Evolutionary conservation across 2,888 invertebrate species (phyloP), one percentile per base, ranked within the genome.

Genomic region (Oxyscelio sp.): DNA sequence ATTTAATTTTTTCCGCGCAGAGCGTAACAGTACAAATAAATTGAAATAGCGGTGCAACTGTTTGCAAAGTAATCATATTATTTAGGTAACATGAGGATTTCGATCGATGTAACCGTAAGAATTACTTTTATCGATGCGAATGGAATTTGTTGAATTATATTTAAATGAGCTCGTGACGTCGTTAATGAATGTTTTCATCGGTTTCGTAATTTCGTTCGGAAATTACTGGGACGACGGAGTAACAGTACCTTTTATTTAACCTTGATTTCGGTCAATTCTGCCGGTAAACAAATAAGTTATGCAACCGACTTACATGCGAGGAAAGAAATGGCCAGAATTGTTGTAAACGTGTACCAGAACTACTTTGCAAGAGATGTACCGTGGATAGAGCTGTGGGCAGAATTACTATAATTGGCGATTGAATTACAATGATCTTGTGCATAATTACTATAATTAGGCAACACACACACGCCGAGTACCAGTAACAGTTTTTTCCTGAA

Each of bases 21-120:
- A n/a, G 27, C 34, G 40, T 80, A 80, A 80, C 80, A 73, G 80
- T 80, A 80, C 61, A 59, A 80, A 80, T 34, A 74, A 61, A 80
- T 80, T 74, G 80, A 73, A 34, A n/a, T 73, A 65, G 65, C 79
- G 73, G 50, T 73, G 34, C 73, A 73, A 80, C 80, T 66, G 73
- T 74, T 43, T 13, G 34, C 40, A 61, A 74, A 66, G 59, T 74
- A 74, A 80, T 80, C 22, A 80, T 80, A 66, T 80, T 80, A 80
- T 80, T 80, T 80, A 74, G 52, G 58, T 68, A 80, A 68, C 58
- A 45, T 61, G 31, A 19, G 58, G 22, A 66, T 73, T 80, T 34
- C 17, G 65, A 80, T 80, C 65, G 59, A 45, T 31, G 31, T 31
- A 59, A 24, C 34, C 34, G 34, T 27, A 24, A 19, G 59, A 45